Conservation (phyloP, 2,888 invertebrate species). For the Epirrhoe tristata region DNA sequence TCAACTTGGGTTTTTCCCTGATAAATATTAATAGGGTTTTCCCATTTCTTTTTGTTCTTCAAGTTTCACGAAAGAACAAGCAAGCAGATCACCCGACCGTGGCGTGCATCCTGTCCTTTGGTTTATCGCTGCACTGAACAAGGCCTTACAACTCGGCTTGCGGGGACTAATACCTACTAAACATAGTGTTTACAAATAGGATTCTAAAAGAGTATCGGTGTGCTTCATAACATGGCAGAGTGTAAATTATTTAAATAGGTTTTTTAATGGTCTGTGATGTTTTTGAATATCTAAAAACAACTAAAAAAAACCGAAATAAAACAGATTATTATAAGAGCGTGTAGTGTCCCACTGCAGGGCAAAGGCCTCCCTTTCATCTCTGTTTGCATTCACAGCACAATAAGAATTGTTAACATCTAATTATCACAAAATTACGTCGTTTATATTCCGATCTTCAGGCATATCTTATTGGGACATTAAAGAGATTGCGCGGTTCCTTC, state of each 20-base stretch:
- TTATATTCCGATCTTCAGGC: slow-evolving; percentile 28
- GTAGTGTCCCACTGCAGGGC: no score
- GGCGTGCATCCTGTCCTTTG: slow-evolving; percentile 19
- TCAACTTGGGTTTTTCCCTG: slow-evolving; percentile 2
- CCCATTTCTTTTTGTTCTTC: slow-evolving; percentile 3
- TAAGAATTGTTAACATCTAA: slow-evolving; percentile 17
- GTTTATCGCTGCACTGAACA: slow-evolving; percentile 28
- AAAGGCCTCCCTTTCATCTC: background rate
- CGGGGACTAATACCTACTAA: slow-evolving; percentile 5
- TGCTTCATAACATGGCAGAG: no score
- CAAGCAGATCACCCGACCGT: slow-evolving; percentile 17
- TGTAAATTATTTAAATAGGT: no score
- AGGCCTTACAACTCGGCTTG: slow-evolving; percentile 14
- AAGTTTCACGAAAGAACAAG: slow-evolving; percentile 18
- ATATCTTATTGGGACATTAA: slow-evolving; percentile 34
- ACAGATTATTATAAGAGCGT: no score
- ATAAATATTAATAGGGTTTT: background rate
- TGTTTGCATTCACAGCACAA: background rate
- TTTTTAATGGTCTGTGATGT: no score
- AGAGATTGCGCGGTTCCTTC: slow-evolving; percentile 38
- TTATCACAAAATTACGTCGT: slow-evolving; percentile 24
- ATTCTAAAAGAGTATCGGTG: background rate
- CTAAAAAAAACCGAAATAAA: no score
- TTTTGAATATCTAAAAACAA: background rate
- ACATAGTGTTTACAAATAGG: background rate